A percentile compares a stretch with the other conserved stretches of the same genome.
phyloP scores from a whole-genome alignment of 2,888 invertebrate genomes.

The Andrena haemorrhoa region DNA sequence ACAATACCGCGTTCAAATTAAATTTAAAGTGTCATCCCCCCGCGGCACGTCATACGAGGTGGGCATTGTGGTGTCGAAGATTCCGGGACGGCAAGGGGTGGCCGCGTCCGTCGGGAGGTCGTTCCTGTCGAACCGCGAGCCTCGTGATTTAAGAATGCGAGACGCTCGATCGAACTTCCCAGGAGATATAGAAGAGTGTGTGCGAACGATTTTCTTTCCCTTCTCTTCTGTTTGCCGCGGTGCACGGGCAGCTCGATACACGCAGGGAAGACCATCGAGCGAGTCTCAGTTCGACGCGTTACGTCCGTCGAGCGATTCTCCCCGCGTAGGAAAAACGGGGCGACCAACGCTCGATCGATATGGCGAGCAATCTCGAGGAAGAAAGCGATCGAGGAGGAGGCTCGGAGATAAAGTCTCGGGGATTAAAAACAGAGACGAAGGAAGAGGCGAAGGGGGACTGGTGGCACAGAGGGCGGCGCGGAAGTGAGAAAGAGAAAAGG shows the following conservation, averaged over 20 bases:
- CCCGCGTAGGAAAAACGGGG: not conserved
- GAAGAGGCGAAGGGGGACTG: not conserved
- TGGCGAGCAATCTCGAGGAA: conserved; percentile 23
- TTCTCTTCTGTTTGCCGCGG: conserved; percentile 2
- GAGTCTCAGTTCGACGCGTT: conserved; percentile 1
- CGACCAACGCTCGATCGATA: conserved; percentile 24
- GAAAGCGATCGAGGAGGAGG: conserved; percentile 9
- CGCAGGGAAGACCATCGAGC: not conserved
- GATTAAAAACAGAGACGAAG: conserved; percentile 8
- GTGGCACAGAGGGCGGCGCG: not conserved
- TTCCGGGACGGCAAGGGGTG: conserved; percentile 16
- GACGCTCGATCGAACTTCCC: conserved; percentile 31
- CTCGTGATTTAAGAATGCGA: conserved; percentile 55
- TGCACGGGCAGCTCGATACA: not conserved
- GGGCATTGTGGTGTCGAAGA: conserved; percentile 68
- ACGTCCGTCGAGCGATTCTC: conserved; percentile 3
- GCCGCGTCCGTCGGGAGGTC: conserved; percentile 1
- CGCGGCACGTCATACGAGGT: conserved; percentile 69
- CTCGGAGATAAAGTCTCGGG: not conserved
- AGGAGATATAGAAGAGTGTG: conserved; percentile 24
- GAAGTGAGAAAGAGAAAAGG: not conserved
- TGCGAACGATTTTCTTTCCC: not conserved
- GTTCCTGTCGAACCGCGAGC: conserved; percentile 51
- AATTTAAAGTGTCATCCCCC: conserved; percentile 80
- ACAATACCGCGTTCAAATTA: conserved; percentile 80